Base-by-base conservation (phyloP, 53 echinoderm and acorn worm species). In the Stichopus horrens region DNA sequence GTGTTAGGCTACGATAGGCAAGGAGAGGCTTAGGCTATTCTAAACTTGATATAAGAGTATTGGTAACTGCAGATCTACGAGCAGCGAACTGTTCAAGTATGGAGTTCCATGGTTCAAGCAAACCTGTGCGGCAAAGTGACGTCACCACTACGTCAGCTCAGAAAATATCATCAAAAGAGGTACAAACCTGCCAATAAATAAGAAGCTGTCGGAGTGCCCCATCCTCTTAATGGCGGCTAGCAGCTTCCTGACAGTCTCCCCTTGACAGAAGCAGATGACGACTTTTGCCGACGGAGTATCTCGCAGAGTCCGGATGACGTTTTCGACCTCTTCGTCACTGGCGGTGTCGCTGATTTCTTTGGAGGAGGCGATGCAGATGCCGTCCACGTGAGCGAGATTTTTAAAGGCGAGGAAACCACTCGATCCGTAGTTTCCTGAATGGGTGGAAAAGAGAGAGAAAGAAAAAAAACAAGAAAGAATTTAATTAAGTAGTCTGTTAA, bases 211-310 rank as follows among this genome's bases (percentile, higher is more conserved):
- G 16, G 91, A 75, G 51, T 85, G 54, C 5, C 88, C 91, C 51
- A 92, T 90, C 60, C 92, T 76, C 74, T 91, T 77, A 1, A 93
- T 95, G 71, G 98, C 98, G 20, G 74, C 91, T 52, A 98, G 88
- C 9, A 98, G 91, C 9, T 90, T 90, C 7, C 90, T 82, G 13
- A 94, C 91, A 0, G 95, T 98, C 66, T 86, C 63, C 9, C 95
- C 95, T 86, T 98, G 94, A 68, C 98, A 98, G 86, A 98, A 98
- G 65, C 98, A 98, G 1, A 95, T 93, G 58, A 98, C 98, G 22
- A 98, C 95, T 18, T 88, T 90, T 9, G 95, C 95, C 7, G 95
- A 90, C 58, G 88, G 89, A 16, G 93, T 92, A 76, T 89, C 67
- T 20, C 86, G 89, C 21, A 98, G 89, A 60, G 87, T 92, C 58